Base-by-base conservation (phyloP, 2,888 invertebrate genomes). In the Oeneis ivallda region DNA sequence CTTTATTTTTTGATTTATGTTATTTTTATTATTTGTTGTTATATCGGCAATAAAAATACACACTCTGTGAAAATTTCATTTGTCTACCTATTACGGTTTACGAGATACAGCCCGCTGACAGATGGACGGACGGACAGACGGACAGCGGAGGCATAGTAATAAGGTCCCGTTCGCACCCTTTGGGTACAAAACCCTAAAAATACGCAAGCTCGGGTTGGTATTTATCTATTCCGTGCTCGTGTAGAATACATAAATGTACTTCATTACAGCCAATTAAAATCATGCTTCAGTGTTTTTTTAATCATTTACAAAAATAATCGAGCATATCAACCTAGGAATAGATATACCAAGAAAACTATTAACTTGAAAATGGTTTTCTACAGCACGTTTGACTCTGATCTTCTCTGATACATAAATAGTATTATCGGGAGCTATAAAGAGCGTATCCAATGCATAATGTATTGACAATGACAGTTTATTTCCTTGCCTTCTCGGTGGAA, bases 401-500 rank as follows among this genome's bases (percentile, higher is more conserved):
- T 9, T 32, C 61, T 61, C 32, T 19, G 52, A 26, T 41, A 37
- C 41, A 52, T 52, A 62, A 56, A 65, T 65, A 62, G 59, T 52
- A 60, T 53, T 53, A 64, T 64, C 56, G 39, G 15, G n/a, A 6
- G 59, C 64, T 53, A 53, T 64, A 58, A 64, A 59, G 39, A 19
- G 64, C 45, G 15, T 62, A 56, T 63, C 53, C 32, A 26, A 19
- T 63, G 61, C 62, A 65, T 57, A 67, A 69, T 67, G 65, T 69
- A 69, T 65, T 60, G 43, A 41, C 34, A 49, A 19, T 61, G 68
- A 68, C 65, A 65, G 62, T 68, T 57, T 60, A 65, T 65, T 68
- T 68, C 65, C 62, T 62, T 34, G 32, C 54, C 47, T 60, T 37
- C 62, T 19, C 39, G 17, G 32, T 45, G 50, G 50, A 61, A 61